Conservation (phyloP, 2,888 invertebrate genomes). For the Coelogynopora nodosa region DNA sequence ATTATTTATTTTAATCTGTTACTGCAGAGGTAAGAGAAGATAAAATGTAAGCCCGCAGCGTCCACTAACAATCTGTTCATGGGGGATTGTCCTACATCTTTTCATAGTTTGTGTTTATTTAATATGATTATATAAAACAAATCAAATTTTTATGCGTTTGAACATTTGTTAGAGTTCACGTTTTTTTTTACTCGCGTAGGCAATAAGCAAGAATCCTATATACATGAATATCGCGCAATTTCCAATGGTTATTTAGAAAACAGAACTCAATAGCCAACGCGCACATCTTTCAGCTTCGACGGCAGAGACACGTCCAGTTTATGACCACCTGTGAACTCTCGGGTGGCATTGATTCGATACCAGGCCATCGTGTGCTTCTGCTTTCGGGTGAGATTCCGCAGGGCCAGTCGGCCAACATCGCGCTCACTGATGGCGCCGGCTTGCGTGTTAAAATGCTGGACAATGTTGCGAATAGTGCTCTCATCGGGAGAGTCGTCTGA, state of each 20-base stretch:
- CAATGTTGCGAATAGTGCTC: background rate
- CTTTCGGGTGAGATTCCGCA: constrained; percentile 56
- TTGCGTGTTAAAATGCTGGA: background rate
- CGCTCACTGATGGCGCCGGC: background rate
- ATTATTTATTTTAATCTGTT: too few relatives aligned
- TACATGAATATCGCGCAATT: too few relatives aligned
- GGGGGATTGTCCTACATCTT: too few relatives aligned
- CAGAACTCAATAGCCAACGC: background rate
- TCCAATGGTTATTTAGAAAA: too few relatives aligned
- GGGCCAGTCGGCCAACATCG: background rate
- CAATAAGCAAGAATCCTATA: too few relatives aligned
- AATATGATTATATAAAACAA: too few relatives aligned
- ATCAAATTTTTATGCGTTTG: background rate
- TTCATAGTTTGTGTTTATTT: too few relatives aligned
- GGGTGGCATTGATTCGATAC: constrained; percentile 66
- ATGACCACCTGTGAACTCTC: constrained; percentile 63
- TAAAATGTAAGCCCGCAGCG: too few relatives aligned
- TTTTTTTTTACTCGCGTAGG: too few relatives aligned
- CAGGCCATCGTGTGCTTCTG: constrained; percentile 65
- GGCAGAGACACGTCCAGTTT: constrained; percentile 62
- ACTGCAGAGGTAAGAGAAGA: too few relatives aligned
- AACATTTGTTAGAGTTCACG: too few relatives aligned
- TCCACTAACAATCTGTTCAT: too few relatives aligned
- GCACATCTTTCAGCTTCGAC: constrained; percentile 62
- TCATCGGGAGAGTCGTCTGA: background rate